Evolutionary conservation across 2,113 vertebrate genomes (phyloP).

Genomic region (Perca schrenkii): DNA sequence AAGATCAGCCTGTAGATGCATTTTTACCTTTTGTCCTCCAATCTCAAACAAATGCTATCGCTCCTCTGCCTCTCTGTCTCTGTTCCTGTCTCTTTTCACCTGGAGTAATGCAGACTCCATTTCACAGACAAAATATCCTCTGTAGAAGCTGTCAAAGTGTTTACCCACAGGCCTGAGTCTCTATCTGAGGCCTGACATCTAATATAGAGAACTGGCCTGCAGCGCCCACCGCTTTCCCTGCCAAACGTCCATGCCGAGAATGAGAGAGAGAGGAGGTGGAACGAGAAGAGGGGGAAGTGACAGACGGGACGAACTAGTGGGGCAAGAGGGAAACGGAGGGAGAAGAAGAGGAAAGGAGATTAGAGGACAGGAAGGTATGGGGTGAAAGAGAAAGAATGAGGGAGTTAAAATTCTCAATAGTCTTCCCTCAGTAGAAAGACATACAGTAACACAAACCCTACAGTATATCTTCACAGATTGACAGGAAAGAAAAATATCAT

Average conservation of each 20-base stretch:
- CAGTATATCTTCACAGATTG: slow-evolving; percentile 13
- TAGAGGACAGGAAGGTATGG: slow-evolving; percentile 29
- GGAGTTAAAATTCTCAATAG: slow-evolving; percentile 25
- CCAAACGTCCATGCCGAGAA: slow-evolving; percentile 54
- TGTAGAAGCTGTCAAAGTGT: slow-evolving; percentile 85
- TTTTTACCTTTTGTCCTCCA: slow-evolving; percentile 25
- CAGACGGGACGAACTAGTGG: slow-evolving; percentile 11
- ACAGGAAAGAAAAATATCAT: slow-evolving; percentile 17
- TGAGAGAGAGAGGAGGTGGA: slow-evolving; percentile 37
- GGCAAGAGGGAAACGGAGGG: slow-evolving; percentile 9
- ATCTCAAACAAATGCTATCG: slow-evolving; percentile 34
- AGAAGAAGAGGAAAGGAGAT: slow-evolving; percentile 22
- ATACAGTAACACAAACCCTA: slow-evolving; percentile 9
- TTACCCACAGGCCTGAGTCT: slow-evolving; percentile 84
- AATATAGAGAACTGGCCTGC: slow-evolving; percentile 83
- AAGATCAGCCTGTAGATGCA: neutral
- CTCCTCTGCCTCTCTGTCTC: slow-evolving; percentile 43
- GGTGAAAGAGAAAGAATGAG: slow-evolving; percentile 24
- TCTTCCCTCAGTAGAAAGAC: slow-evolving; percentile 15
- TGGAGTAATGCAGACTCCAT: slow-evolving; percentile 81
- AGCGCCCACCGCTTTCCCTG: slow-evolving; percentile 71
- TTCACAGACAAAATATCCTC: slow-evolving; percentile 86
- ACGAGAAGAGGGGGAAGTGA: slow-evolving; percentile 1
- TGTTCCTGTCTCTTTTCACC: slow-evolving; percentile 64
- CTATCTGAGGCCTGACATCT: slow-evolving; percentile 86